These are phyloP conservation scores for Prionailurus viverrinus DNA, from an alignment of 2,113 vertebrate genomes.

Conservation along the genomic window DNA sequence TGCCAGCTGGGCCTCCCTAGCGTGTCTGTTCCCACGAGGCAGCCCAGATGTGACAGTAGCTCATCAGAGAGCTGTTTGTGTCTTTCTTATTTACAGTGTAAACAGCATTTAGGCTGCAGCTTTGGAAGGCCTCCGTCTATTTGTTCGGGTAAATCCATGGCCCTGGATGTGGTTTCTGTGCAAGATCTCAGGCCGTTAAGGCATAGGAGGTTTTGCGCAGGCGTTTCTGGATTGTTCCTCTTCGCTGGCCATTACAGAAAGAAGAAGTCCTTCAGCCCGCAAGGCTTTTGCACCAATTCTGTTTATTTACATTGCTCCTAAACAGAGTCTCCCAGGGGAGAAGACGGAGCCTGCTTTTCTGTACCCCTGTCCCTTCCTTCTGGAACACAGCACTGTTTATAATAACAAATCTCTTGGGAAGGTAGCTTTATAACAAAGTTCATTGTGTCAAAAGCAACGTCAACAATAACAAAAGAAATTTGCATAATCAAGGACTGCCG, in stretches of 20 bases:
- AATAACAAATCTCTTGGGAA: background rate
- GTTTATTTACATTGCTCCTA: background rate
- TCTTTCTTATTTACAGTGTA: conserved; percentile 84
- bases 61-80: conserved; percentile 71
- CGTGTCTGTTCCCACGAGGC: conserved; percentile 66
- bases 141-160: conserved; percentile 78
- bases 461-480: background rate
- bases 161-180: conserved; percentile 80
- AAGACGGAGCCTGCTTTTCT: background rate
- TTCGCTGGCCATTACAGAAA: background rate
- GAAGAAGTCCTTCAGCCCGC: background rate
- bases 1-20: background rate
- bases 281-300: background rate
- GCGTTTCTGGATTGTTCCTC: background rate
- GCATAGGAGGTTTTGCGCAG: background rate
- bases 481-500: background rate
- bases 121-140: conserved; percentile 82
- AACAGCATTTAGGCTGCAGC: conserved; percentile 83
- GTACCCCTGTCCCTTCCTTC: background rate
- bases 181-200: conserved; percentile 62
- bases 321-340: background rate
- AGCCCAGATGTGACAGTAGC: conserved; percentile 67
- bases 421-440: background rate
- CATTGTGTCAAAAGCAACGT: background rate
- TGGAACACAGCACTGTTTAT: background rate